Percentiles rank a stretch among this genome's conserved stretches.
phyloP scores from a whole-genome alignment of 2,113 vertebrate species.

The Capricornis sumatraensis region DNA sequence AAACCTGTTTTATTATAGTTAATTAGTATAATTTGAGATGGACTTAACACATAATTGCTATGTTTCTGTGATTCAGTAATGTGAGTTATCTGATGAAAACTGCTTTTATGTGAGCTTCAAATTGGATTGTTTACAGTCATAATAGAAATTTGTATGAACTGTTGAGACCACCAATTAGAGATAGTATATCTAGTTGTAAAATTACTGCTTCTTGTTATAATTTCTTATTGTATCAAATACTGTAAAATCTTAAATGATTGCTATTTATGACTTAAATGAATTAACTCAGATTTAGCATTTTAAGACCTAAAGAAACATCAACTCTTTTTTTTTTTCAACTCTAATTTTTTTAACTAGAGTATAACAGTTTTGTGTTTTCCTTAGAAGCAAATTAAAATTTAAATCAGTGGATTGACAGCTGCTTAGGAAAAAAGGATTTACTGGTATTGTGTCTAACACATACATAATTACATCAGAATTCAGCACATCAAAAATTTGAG shows the following conservation, averaged over 20 bases:
- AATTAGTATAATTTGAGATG: conserved; percentile 60
- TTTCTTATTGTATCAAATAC: conserved; percentile 21
- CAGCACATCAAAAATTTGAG: conserved; percentile 29
- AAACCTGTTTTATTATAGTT: conserved; percentile 25
- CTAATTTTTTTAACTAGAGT: background rate
- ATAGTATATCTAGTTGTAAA: conserved; percentile 28
- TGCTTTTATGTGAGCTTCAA: conserved; percentile 44
- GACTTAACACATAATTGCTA: conserved; percentile 53
- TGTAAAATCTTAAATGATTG: conserved; percentile 1
- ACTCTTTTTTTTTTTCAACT: background rate
- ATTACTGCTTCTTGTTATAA: background rate
- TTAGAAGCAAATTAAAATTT: conserved; percentile 42
- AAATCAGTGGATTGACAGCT: conserved; percentile 27
- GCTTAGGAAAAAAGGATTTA: conserved; percentile 33
- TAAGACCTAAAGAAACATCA: conserved; percentile 5
- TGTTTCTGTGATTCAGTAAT: conserved; percentile 47
- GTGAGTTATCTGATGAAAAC: conserved; percentile 55
- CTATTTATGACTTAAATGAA: conserved; percentile 28
- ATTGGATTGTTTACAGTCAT: conserved; percentile 49
- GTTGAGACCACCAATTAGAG: conserved; percentile 30
- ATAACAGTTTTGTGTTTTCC: background rate
- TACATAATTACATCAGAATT: conserved; percentile 55
- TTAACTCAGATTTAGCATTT: background rate
- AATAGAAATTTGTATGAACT: conserved; percentile 28
- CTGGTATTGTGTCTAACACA: conserved; percentile 51